These are phyloP conservation scores for Hyposoter dolosus DNA, from an alignment of 2,888 invertebrate species.

Conservation along the genomic window DNA sequence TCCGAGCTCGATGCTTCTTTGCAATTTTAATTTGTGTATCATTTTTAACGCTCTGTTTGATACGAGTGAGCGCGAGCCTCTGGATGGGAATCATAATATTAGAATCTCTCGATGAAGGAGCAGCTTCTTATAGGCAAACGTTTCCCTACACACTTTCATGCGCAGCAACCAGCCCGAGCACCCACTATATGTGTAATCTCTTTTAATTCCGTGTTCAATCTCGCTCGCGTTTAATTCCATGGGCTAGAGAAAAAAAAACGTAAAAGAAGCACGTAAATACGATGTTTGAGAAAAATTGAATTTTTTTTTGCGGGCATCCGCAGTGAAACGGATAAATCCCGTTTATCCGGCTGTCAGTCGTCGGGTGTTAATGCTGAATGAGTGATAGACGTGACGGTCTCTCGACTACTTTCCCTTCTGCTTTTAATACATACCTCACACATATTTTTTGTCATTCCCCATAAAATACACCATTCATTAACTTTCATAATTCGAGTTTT, in stretches of 20 bases:
- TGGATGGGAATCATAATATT: slow-evolving; percentile 43
- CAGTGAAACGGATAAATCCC: slow-evolving; percentile 56
- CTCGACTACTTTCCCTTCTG: slow-evolving; percentile 54
- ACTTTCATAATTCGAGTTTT: not conserved
- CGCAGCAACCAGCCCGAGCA: slow-evolving; percentile 11
- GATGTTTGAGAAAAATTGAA: slow-evolving; percentile 31
- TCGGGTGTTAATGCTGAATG: slow-evolving; percentile 44
- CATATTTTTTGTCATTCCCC: slow-evolving; percentile 20
- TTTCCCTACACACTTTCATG: slow-evolving; percentile 54
- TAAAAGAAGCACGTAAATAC: not conserved
- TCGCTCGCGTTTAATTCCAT: not conserved
- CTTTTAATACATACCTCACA: not conserved
- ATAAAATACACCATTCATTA: not conserved
- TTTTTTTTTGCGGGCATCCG: slow-evolving; percentile 49
- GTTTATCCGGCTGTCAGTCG: slow-evolving; percentile 55
- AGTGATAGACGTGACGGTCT: slow-evolving; percentile 43
- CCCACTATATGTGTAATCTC: not conserved
- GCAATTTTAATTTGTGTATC: slow-evolving; percentile 45
- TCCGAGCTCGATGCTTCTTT: slow-evolving; percentile 32
- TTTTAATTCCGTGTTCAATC: slow-evolving; percentile 35
- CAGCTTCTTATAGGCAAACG: slow-evolving; percentile 36
- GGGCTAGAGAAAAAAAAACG: slow-evolving; percentile 19
- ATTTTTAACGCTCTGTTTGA: slow-evolving; percentile 66
- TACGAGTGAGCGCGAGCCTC: slow-evolving; percentile 38
- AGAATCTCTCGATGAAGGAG: slow-evolving; percentile 37